Evolutionary conservation across 2,888 invertebrate genomes (phyloP), one percentile per base, ranked within the genome.

Genomic region (Chamaedrilus cognettii): DNA sequence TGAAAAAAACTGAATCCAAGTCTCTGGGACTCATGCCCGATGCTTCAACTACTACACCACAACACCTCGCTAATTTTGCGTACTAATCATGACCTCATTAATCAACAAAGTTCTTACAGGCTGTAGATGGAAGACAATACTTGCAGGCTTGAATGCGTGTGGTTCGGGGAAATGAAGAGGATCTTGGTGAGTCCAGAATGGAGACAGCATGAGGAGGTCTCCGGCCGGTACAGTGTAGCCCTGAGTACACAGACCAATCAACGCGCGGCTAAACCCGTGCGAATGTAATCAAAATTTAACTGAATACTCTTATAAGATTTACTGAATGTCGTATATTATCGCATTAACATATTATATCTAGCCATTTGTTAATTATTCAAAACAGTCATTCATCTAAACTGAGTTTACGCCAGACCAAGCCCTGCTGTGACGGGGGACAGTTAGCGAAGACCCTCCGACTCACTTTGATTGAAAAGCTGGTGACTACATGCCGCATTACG

Each of bases 131-230:
- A 28, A 63, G 32, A 26, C 33, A 50, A 31, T 19, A 70, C 79
- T 74, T 68, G 79, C 80, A 30, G 81, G 80, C 19, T 70, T 70
- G 68, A 74, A 80, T 4, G 33, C 60, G n/a, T 76, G 72, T 19
- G 80, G 77, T 11, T 79, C 75, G 31, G 77, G 75, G 66, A 79
- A 81, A 58, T 70, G 69, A 3, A 70, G 52, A 19, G 76, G 69
- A 69, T 80, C 77, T 50, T 79, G 70, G 65, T 80, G 79, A 49
- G 77, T 73, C 80, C 80, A 81, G 62, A 75, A 79, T 32, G 80
- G 80, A 19, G 80, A 80, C 23, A 80, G 65, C 76, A 79, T 75
- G 68, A 81, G 57, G 72, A 78, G 70, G 60, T 78, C 77, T 26
- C 79, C 80, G 28, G 72, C 71, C 2, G 78, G 77, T 35, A 81